Conservation (phyloP, 2,888 invertebrate genomes). For the Plagodis dolabraria region DNA sequence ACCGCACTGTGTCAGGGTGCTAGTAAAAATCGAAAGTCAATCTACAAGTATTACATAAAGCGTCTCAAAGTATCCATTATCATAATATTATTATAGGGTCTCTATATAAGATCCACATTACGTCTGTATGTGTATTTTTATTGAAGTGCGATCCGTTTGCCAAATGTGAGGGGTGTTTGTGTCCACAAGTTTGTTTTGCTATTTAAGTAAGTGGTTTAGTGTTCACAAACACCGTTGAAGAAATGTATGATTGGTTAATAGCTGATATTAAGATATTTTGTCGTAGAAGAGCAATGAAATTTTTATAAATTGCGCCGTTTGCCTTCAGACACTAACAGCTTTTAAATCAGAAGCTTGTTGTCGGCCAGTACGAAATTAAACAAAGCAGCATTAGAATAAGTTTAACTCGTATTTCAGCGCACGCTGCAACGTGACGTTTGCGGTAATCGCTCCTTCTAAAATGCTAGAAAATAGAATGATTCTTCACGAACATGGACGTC, state of each 20-base stretch:
- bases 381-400: too few relatives aligned
- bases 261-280: too few relatives aligned
- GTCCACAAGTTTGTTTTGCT: constrained; percentile 23
- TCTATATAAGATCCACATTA: constrained; percentile 26
- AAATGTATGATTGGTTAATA: not conserved
- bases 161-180: constrained; percentile 24
- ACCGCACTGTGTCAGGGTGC: constrained; percentile 24
- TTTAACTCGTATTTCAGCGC: too few relatives aligned
- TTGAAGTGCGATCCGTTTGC: constrained; percentile 32
- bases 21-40: constrained; percentile 55
- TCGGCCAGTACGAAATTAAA: too few relatives aligned
- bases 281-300: too few relatives aligned
- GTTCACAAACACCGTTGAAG: constrained; percentile 16
- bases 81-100: constrained; percentile 62
- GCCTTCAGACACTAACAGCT: too few relatives aligned
- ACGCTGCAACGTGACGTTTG: too few relatives aligned
- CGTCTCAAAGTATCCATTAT: constrained; percentile 59
- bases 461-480: too few relatives aligned
- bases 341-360: too few relatives aligned
- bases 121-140: constrained; percentile 36
- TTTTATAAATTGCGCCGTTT: too few relatives aligned
- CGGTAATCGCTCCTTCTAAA: too few relatives aligned
- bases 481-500: too few relatives aligned
- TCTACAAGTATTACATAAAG: constrained; percentile 54
- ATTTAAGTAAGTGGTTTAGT: constrained; percentile 28